phyloP scores from a whole-genome alignment of 2,797 vertebrate species.

The Thunnus albacares region DNA sequence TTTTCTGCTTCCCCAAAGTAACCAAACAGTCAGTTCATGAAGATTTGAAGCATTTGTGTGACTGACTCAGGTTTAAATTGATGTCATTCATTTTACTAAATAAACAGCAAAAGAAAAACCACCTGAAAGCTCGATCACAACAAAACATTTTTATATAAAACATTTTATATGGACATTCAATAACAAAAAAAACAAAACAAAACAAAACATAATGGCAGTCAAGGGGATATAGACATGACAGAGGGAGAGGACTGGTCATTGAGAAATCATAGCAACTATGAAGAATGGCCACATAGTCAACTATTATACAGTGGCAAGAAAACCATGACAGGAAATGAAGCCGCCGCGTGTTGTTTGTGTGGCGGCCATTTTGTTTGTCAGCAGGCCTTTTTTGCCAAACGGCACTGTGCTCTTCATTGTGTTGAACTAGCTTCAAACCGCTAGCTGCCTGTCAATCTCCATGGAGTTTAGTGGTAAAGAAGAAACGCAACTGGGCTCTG shows the following conservation, averaged over 20 bases:
- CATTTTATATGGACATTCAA: constrained; percentile 90
- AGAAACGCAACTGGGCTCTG: constrained; percentile 63
- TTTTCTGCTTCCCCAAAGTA: background rate
- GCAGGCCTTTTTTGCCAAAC: constrained; percentile 61
- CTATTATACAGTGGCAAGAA: constrained; percentile 80
- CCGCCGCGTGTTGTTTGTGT: constrained; percentile 55
- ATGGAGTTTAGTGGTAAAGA: constrained; percentile 71
- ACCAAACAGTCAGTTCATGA: background rate
- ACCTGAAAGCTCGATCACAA: constrained; percentile 73
- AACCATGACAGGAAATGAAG: constrained; percentile 70
- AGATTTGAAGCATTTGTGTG: background rate
- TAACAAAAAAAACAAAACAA: constrained; percentile 79
- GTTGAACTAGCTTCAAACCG: constrained; percentile 53
- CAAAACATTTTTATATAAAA: constrained; percentile 88
- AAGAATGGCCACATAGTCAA: constrained; percentile 77
- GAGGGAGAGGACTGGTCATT: constrained; percentile 73
- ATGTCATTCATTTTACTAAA: constrained; percentile 6
- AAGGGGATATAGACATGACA: constrained; percentile 77
- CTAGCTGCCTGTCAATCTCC: constrained; percentile 70
- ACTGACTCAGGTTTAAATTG: background rate
- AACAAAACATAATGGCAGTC: constrained; percentile 83
- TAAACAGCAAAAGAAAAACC: constrained; percentile 57
- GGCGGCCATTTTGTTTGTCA: constrained; percentile 70
- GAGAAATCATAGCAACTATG: constrained; percentile 82
- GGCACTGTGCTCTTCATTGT: constrained; percentile 75